A percentile compares a stretch with the other conserved stretches of the same genome.
phyloP scores from a whole-genome alignment of 2,797 vertebrate species.

The Pangasius larnaudii region DNA sequence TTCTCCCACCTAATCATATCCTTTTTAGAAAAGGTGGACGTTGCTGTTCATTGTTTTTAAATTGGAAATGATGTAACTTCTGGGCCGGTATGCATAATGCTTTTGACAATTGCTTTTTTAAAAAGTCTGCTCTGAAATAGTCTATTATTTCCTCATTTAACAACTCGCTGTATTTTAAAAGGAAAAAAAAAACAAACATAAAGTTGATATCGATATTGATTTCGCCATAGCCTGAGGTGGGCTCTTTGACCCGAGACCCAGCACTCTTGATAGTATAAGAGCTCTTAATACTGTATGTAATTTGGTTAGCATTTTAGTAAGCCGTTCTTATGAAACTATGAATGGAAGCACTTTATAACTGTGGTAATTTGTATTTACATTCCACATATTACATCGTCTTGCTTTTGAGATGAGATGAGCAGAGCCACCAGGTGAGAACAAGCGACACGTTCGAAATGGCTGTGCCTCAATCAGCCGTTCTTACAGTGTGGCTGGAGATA shows the following conservation, averaged over 20 bases:
- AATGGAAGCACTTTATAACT: neutral
- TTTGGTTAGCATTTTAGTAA: neutral
- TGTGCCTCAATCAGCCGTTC: neutral
- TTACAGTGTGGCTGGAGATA: neutral
- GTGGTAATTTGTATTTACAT: neutral
- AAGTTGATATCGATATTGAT: neutral
- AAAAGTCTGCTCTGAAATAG: neutral
- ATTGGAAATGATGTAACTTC: neutral
- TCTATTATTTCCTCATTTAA: neutral
- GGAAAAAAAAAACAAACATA: too few relatives aligned
- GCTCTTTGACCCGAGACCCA: neutral
- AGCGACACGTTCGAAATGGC: neutral
- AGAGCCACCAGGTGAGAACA: neutral
- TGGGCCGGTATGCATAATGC: neutral
- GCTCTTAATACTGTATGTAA: neutral
- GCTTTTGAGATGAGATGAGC: neutral
- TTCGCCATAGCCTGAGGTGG: too few relatives aligned
- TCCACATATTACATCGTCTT: neutral
- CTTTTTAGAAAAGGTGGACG: conserved; percentile 71
- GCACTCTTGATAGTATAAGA: neutral
- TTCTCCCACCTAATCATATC: conserved; percentile 99
- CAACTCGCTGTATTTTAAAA: neutral
- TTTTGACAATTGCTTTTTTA: neutral
- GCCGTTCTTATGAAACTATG: neutral
- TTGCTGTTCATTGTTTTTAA: neutral